Conservation (phyloP, 1,140 invertebrate genomes). For the Leptopilina clavipes region DNA sequence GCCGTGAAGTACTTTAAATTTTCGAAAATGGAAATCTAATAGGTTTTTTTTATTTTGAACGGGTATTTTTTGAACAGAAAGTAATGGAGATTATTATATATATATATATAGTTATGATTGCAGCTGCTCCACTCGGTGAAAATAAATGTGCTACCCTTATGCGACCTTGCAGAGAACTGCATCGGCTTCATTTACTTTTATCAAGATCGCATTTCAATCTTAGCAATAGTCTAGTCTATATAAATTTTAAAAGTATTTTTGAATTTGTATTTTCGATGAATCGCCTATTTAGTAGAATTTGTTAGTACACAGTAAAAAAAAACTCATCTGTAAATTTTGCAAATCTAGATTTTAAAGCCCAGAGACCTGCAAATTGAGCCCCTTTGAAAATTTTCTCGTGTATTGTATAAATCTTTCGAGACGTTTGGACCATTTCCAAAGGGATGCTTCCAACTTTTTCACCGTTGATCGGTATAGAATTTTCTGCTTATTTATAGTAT, state of each 20-base stretch:
- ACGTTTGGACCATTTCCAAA: neutral
- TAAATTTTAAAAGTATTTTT: too few species aligned
- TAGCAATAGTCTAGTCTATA: too few species aligned
- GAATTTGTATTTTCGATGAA: too few species aligned
- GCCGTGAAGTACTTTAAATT: too few species aligned
- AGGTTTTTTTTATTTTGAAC: too few species aligned
- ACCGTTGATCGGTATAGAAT: neutral
- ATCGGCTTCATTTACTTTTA: constrained; percentile 30
- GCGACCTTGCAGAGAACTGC: constrained; percentile 26
- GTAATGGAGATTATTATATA: neutral
- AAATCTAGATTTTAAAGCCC: neutral
- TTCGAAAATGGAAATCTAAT: too few species aligned
- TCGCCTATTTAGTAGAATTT: too few species aligned
- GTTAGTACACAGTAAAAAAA: neutral
- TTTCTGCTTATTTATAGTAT: neutral
- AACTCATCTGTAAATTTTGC: neutral
- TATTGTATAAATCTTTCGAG: constrained; percentile 13
- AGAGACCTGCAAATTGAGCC: neutral
- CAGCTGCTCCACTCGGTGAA: constrained; percentile 9
- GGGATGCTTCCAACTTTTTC: constrained; percentile 4
- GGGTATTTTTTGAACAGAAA: neutral
- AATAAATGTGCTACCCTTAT: constrained; percentile 20
- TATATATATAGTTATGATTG: neutral
- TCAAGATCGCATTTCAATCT: constrained; percentile 34
- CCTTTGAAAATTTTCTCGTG: neutral